Base-by-base conservation (phyloP, 1,140 invertebrate species). In the Bombus breviceps region DNA sequence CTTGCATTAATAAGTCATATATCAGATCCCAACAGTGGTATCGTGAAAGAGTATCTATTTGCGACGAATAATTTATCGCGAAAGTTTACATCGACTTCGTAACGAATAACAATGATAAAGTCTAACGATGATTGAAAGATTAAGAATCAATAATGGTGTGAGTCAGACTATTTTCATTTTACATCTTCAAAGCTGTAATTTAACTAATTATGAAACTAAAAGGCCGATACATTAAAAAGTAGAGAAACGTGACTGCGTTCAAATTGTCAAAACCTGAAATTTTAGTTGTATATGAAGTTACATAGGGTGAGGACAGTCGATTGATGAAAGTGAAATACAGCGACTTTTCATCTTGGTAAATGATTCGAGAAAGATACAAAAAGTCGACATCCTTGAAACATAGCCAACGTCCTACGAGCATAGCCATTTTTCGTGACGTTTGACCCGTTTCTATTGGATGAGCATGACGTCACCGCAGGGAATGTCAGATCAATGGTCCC, bases 401-500 rank as follows among this genome's bases (percentile, higher is more conserved):
- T 66, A 81, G 88, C 88, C 88, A 88, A 80, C 34, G 79, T 76
- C 69, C 41, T 84, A 47, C 69, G 68, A 88, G 85, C 85, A 34
- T 82, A 83, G 79, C 87, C 78, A 89, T 92, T 93, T 92, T 91
- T 93, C 89, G 86, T 93, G 89, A 92, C 87, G 92, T 92, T 92
- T 93, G 93, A 93, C 92, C 93, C 89, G 92, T 77, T 93, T 93
- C 82, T 84, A 85, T 85, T 78, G 86, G 86, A 84, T 81, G 77
- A 74, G 41, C 22, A 83, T 93, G 93, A 93, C 93, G 93, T 93
- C 93, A 93, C 68, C 79, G 64, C 83, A 71, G 81, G 85, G 91
- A 93, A 92, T 92, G 91, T 93, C 93, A 92, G 93, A 93, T 93
- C 93, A 93, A 93, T 93, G 93, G 92, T 93, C 91, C 86, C 88